Conservation (phyloP, 2,888 invertebrate species). For the Alloscopus bannaensis region DNA sequence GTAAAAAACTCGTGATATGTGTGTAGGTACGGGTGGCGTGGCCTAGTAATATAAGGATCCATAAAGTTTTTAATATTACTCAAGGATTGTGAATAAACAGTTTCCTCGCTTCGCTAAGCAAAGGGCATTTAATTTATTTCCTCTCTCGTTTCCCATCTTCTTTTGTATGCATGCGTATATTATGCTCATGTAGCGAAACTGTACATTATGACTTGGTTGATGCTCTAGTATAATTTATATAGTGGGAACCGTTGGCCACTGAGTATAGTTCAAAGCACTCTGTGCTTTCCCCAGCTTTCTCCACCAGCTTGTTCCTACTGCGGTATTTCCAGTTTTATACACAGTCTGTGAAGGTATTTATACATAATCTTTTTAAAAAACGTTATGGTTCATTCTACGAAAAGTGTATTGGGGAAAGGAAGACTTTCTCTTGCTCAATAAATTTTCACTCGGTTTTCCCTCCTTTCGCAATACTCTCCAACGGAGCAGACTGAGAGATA, state of each 20-base stretch:
- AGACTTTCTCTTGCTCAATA: slow-evolving; percentile 9
- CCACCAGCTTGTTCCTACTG: slow-evolving; percentile 15
- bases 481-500: not conserved
- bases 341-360: not conserved
- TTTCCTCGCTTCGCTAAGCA: slow-evolving; percentile 49
- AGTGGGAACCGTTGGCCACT: slow-evolving; percentile 29
- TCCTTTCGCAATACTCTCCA: not conserved
- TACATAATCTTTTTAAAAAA: slow-evolving; percentile 5
- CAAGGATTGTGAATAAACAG: slow-evolving; percentile 56
- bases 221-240: slow-evolving; percentile 44
- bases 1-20: too few species aligned
- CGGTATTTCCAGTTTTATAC: not conserved
- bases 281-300: not conserved
- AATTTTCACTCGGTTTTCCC: not conserved
- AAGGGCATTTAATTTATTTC: slow-evolving; percentile 55
- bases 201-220: too few species aligned
- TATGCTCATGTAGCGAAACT: too few species aligned
- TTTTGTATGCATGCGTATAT: slow-evolving; percentile 39
- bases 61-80: slow-evolving; percentile 55
- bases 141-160: slow-evolving; percentile 2
- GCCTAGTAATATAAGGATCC: too few species aligned
- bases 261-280: not conserved
- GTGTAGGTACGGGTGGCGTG: too few species aligned
- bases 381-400: not conserved
- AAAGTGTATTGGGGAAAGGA: too few species aligned